Conservation (phyloP, 2,797 vertebrate species). For the Chiloscyllium punctatum region DNA sequence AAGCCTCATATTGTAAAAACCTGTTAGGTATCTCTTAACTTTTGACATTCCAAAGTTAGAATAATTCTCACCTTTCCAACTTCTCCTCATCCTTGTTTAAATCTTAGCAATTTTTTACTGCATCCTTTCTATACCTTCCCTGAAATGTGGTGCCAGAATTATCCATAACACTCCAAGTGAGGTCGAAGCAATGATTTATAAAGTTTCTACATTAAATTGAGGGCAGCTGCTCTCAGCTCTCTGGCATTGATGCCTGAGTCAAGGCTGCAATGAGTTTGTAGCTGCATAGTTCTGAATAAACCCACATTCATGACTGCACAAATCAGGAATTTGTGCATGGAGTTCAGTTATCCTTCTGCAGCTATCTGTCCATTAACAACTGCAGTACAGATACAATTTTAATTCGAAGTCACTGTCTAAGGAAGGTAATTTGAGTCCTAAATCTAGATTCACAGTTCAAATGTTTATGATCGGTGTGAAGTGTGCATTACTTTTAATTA, state of each 20-base stretch:
- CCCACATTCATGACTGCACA: background rate
- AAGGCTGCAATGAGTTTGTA: background rate
- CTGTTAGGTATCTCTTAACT: background rate
- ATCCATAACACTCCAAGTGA: background rate
- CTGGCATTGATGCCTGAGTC: background rate
- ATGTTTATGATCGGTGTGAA: background rate
- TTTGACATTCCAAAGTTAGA: background rate
- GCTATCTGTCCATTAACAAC: background rate
- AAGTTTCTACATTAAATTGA: background rate
- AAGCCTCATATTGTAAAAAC: background rate
- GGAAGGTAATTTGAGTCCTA: background rate
- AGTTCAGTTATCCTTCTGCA: background rate
- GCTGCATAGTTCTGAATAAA: background rate
- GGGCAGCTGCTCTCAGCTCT: background rate
- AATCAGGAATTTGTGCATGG: background rate
- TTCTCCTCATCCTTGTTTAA: background rate
- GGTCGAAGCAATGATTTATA: background rate
- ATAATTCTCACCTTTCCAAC: background rate
- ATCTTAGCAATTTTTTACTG: background rate
- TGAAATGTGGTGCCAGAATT: background rate
- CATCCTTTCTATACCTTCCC: background rate
- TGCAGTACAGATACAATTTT: background rate
- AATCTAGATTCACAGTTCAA: background rate
- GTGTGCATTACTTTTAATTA: background rate
- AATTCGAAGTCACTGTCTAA: background rate